phyloP scores from a whole-genome alignment of 2,113 vertebrate species.

The Cebidichthys violaceus region DNA sequence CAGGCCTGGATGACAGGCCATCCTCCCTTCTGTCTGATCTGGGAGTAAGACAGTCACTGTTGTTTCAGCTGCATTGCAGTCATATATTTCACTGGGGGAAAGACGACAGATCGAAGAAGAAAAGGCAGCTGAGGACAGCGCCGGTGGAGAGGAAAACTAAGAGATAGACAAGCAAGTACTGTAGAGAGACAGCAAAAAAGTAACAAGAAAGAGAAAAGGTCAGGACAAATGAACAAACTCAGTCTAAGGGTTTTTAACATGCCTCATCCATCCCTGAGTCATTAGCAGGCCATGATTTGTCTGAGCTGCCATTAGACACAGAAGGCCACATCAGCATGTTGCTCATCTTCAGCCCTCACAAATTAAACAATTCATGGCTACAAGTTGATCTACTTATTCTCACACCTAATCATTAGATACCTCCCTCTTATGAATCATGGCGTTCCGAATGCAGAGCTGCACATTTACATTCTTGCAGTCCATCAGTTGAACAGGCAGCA shows the following conservation, averaged over 20 bases:
- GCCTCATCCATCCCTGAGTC: constrained; percentile 3
- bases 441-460: constrained; percentile 23
- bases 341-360: not conserved
- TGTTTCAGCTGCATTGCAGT: constrained; percentile 81
- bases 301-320: constrained; percentile 9
- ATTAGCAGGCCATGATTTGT: constrained; percentile 16
- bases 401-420: constrained; percentile 15
- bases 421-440: constrained; percentile 28
- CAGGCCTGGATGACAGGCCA: constrained; percentile 51
- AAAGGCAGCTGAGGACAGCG: constrained; percentile 44
- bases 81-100: constrained; percentile 57
- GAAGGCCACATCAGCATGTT: constrained; percentile 4
- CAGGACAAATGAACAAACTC: not conserved
- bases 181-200: constrained; percentile 10
- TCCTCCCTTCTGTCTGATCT: constrained; percentile 57
- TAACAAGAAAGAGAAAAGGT: not conserved
- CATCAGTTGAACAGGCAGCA: constrained; percentile 32
- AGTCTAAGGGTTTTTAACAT: not conserved
- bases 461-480: constrained; percentile 44
- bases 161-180: not conserved
- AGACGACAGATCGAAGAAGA: constrained; percentile 52
- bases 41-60: constrained; percentile 43
- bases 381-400: not conserved
- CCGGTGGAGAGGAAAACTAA: not conserved
- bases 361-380: not conserved